Conservation (phyloP, 2,888 invertebrate genomes). For the Agrilus cyanescens region DNA sequence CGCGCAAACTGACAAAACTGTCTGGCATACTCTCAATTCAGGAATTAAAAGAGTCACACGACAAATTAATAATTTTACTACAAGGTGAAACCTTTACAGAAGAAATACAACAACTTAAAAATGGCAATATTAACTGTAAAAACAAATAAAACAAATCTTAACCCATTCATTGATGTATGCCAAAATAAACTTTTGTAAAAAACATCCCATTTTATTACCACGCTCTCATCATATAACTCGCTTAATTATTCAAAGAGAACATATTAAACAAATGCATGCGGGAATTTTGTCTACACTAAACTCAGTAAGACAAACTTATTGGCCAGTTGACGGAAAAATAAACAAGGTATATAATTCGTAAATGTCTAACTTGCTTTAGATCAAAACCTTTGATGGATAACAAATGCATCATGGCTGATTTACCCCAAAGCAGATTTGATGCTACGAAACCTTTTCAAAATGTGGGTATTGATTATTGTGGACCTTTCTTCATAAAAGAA, state of each 20-base stretch:
- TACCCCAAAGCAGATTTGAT: conserved; percentile 15
- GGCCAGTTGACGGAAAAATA: conserved; percentile 10
- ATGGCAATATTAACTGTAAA: background rate
- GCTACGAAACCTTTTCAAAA: conserved; percentile 8
- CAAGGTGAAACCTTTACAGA: conserved; percentile 6
- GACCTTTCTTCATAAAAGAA: conserved; percentile 12
- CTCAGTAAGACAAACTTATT: conserved; percentile 13
- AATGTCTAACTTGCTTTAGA: conserved; percentile 10
- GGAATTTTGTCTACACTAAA: conserved; percentile 13
- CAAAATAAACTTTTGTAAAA: conserved; percentile 5
- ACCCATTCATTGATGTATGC: conserved; percentile 11
- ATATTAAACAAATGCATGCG: too few species aligned
- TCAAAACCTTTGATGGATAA: background rate
- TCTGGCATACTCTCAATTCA: background rate
- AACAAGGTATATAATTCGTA: conserved; percentile 7
- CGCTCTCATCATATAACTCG: conserved; percentile 5
- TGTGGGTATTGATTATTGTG: conserved; percentile 16
- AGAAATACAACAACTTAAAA: conserved; percentile 5
- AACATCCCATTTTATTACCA: conserved; percentile 9
- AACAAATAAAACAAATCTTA: background rate
- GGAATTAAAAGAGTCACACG: background rate
- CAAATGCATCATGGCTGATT: conserved; percentile 15
- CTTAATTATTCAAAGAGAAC: too few species aligned
- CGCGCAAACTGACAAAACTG: background rate
- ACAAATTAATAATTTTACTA: conserved; percentile 4